Conservation (phyloP, 1,140 invertebrate genomes). For the Papilio aristodemus region DNA sequence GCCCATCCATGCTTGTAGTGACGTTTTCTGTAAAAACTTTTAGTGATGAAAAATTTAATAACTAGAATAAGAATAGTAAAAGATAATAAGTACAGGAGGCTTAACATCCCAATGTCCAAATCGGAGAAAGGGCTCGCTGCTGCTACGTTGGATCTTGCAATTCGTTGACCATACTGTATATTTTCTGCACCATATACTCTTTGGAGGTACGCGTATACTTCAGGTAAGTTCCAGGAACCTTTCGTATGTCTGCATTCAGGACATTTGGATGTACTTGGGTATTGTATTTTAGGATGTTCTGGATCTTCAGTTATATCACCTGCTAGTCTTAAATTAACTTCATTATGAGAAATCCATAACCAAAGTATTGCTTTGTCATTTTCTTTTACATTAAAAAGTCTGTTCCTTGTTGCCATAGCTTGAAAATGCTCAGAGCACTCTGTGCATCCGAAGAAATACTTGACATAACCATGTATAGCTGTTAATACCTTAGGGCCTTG, state of each 20-base stretch:
- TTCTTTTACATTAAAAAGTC: constrained; percentile 85
- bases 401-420: constrained; percentile 85
- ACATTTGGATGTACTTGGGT: constrained; percentile 88
- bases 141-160: constrained; percentile 42
- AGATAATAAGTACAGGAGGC: constrained; percentile 79
- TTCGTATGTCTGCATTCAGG: constrained; percentile 83
- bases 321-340: constrained; percentile 92
- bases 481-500: constrained; percentile 85
- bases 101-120: constrained; percentile 74
- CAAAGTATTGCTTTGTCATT: constrained; percentile 91
- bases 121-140: constrained; percentile 62
- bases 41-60: constrained; percentile 88
- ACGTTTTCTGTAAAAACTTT: constrained; percentile 86
- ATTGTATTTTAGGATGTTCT: constrained; percentile 93
- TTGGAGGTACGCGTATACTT: constrained; percentile 88
- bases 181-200: constrained; percentile 85
- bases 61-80: constrained; percentile 83
- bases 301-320: constrained; percentile 96
- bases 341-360: constrained; percentile 97
- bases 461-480: constrained; percentile 93
- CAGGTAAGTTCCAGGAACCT: constrained; percentile 84
- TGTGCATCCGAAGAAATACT: constrained; percentile 96
- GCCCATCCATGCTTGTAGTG: constrained; percentile 83
- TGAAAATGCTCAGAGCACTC: constrained; percentile 95
- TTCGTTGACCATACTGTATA: constrained; percentile 71